These are phyloP conservation scores for Dryas iulia DNA, from an alignment of 1,140 invertebrate species.

Conservation along the genomic window DNA sequence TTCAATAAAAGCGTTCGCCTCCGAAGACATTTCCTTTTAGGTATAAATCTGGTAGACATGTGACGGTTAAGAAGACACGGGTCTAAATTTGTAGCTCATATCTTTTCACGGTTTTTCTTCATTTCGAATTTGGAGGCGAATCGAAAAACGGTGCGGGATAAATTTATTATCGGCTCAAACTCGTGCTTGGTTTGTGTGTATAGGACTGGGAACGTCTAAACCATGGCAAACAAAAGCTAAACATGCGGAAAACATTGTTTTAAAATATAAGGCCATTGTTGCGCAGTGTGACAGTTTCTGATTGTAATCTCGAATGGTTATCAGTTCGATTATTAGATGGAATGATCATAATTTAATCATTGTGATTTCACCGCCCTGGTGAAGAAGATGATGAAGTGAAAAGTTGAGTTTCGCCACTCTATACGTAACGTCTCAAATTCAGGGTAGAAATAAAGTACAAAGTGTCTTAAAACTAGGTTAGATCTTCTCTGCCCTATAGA, in stretches of 20 bases:
- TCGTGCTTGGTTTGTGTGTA: neutral
- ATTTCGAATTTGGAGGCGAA: constrained; percentile 41
- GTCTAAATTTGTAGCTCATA: constrained; percentile 68
- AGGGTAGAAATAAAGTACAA: too few species aligned
- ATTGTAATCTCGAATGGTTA: too few species aligned
- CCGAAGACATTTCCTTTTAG: constrained; percentile 64
- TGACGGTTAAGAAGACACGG: constrained; percentile 58
- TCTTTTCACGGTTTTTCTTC: constrained; percentile 52
- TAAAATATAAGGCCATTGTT: neutral
- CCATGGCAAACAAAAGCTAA: neutral
- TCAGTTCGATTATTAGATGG: too few species aligned
- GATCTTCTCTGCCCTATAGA: too few species aligned
- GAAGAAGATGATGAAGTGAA: too few species aligned
- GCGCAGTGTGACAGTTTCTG: too few species aligned
- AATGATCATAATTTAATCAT: too few species aligned
- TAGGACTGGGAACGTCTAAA: neutral
- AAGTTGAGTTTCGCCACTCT: too few species aligned
- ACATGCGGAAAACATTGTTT: neutral
- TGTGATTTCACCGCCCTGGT: too few species aligned
- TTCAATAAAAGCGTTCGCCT: constrained; percentile 73
- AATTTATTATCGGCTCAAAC: constrained; percentile 17
- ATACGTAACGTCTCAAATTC: too few species aligned
- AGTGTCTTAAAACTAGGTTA: too few species aligned
- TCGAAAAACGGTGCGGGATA: constrained; percentile 28
- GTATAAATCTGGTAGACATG: constrained; percentile 70